A percentile compares a stretch with the other conserved stretches of the same genome.
phyloP scores from a whole-genome alignment of 2,113 vertebrate genomes.

The Sylvilagus bachmani region DNA sequence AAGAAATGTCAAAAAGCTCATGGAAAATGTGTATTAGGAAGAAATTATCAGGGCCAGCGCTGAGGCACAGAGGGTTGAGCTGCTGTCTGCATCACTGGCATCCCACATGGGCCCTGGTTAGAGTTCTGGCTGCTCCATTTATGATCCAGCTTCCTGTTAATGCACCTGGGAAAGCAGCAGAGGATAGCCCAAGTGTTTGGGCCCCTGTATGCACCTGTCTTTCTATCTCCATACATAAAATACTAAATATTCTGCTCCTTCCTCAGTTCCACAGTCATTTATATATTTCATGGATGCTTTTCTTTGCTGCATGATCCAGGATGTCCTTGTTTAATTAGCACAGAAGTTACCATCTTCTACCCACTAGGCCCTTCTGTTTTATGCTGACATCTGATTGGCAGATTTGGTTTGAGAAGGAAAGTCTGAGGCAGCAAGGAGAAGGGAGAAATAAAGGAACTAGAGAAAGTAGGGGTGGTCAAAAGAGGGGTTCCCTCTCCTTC shows the following conservation, averaged over 20 bases:
- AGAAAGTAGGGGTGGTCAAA: background rate
- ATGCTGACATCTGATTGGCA: background rate
- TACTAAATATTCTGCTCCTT: background rate
- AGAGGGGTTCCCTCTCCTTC: background rate
- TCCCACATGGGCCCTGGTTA: too few relatives aligned
- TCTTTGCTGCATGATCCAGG: background rate
- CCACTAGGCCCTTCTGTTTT: background rate
- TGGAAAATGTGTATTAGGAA: too few relatives aligned
- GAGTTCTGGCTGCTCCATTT: too few relatives aligned
- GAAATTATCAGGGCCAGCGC: too few relatives aligned
- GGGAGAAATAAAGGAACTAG: background rate
- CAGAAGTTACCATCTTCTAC: background rate
- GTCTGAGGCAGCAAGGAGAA: background rate
- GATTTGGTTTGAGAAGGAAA: background rate
- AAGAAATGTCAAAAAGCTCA: too few relatives aligned
- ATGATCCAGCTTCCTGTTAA: too few relatives aligned
- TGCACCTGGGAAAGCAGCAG: too few relatives aligned
- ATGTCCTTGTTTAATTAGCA: background rate
- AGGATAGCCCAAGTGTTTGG: too few relatives aligned
- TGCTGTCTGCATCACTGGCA: too few relatives aligned
- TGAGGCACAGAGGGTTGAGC: too few relatives aligned
- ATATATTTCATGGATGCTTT: background rate
- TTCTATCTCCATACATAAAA: constrained; percentile 1
- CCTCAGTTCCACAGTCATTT: background rate
- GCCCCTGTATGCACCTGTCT: background rate